Percentiles rank a stretch among this genome's conserved stretches.
Evolutionary conservation across 2,888 invertebrate species (phyloP).

Genomic region (Andrena haemorrhoa): DNA sequence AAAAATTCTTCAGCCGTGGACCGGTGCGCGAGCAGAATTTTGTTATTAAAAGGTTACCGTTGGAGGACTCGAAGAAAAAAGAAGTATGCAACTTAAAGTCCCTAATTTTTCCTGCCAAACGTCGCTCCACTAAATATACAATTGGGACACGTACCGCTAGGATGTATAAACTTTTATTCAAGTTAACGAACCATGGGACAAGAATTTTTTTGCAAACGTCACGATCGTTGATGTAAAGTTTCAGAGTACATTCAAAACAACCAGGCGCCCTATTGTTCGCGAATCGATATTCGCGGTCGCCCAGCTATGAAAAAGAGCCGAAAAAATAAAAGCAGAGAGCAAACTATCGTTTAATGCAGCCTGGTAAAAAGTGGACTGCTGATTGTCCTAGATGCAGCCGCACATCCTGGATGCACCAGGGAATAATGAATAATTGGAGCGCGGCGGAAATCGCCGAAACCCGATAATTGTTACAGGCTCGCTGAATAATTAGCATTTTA

Average conservation of each 20-base stretch:
- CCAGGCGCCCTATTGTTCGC: background rate
- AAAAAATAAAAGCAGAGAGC: conserved; percentile 22
- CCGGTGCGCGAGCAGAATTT: conserved; percentile 27
- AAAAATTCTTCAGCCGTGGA: conserved; percentile 22
- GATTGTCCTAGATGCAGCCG: conserved; percentile 32
- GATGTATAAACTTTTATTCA: background rate
- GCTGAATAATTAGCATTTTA: conserved; percentile 59
- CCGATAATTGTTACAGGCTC: conserved; percentile 63
- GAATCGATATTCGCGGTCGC: conserved; percentile 16
- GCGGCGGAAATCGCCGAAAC: conserved; percentile 26
- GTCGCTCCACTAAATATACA: background rate
- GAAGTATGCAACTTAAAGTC: background rate
- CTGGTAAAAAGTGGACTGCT: conserved; percentile 7
- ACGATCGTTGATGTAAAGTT: background rate
- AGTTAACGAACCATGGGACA: background rate
- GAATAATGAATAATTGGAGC: conserved; percentile 56
- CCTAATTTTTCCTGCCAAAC: background rate
- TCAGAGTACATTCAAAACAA: background rate
- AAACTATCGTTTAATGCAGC: conserved; percentile 21
- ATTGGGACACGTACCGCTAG: background rate
- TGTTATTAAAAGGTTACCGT: conserved; percentile 32
- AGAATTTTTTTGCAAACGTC: background rate
- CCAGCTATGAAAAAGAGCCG: background rate
- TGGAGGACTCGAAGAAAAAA: background rate
- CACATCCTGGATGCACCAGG: conserved; percentile 26